Evolutionary conservation across 2,113 vertebrate species (phyloP), one percentile per base, ranked within the genome.

Genomic region (Pagrus major): DNA sequence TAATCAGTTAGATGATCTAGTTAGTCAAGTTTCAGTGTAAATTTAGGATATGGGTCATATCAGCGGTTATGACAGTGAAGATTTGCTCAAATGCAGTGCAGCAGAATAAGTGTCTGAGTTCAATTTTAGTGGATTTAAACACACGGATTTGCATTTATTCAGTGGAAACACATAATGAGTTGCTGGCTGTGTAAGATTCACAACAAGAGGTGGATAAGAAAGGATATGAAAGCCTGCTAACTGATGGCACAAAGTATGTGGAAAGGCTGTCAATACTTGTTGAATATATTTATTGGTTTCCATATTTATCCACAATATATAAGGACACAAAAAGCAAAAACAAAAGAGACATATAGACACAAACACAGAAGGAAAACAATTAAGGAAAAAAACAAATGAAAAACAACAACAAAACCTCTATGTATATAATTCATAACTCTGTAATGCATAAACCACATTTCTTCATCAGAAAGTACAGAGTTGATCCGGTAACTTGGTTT

Each of bases 21-120:
- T 72, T 65, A 8, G 39, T 81, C 76, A 42, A 10, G 55, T 20
- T 47, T 33, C 1, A 72, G 54, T 16, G 2, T 63, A 23, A 51
- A 61, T 10, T 39, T 47, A 41, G 3, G 15, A 39, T 2, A 1
- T 5, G 29, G 10, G 6, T 21, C 41, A 73, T 41, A n/a, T 31
- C n/a, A 71, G 35, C 20, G 58, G 21, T 27, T 29, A 18, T 21
- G 12, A 25, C 18, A 23, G 5, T 29, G 33, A 60, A 60, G 51
- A 33, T 25, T 60, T 29, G 3, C 54, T 68, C 23, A 44, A 33
- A 60, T 37, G 25, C 2, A 59, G 25, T 41, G 41, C 20, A 23
- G 20, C 1, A 47, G 14, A 46, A 69, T 63, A 18, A 41, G 54
- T 54, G 37, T 35, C 25, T 60, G 20, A 64, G 31, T 31, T 41